Conservation (phyloP, 2,888 invertebrate species). For the Agonopterix alstromeriana region DNA sequence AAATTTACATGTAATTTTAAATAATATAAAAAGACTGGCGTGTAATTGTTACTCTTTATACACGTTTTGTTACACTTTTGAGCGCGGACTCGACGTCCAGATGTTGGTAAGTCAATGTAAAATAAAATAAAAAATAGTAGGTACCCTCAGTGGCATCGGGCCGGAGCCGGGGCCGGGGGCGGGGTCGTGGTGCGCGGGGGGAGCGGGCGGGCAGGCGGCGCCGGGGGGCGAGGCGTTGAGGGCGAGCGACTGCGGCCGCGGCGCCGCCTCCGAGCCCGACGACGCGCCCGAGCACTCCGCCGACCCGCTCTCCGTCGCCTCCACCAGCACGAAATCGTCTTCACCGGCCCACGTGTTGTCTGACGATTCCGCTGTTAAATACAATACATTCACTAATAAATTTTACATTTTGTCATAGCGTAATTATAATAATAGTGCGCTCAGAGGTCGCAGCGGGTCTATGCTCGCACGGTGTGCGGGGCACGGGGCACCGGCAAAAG, state of each 20-base stretch:
- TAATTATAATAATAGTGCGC: no score
- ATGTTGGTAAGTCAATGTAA: no score
- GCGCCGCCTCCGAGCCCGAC: constrained; percentile 56
- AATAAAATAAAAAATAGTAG: no score
- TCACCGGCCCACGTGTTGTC: constrained; percentile 80
- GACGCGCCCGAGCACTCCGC: constrained; percentile 58
- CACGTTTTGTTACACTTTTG: no score
- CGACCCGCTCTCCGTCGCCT: constrained; percentile 79
- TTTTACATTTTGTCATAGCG: no score
- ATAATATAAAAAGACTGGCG: no score
- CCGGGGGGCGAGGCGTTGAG: constrained; percentile 21
- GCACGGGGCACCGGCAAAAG: no score
- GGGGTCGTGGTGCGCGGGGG: constrained; percentile 2
- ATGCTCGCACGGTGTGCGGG: no score
- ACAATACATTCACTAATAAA: not conserved
- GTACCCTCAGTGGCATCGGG: not conserved
- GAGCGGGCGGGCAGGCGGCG: constrained; percentile 13
- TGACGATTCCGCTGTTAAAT: constrained; percentile 53
- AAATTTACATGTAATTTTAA: no score
- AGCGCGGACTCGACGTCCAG: no score
- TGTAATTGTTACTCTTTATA: no score
- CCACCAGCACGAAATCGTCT: constrained; percentile 90
- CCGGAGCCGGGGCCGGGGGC: not conserved
- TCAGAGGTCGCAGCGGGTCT: no score
- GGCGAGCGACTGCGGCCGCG: constrained; percentile 58